Evolutionary conservation across 2,888 invertebrate genomes (phyloP).

Genomic region (Scaptodrosophila latifasciaeformis): DNA sequence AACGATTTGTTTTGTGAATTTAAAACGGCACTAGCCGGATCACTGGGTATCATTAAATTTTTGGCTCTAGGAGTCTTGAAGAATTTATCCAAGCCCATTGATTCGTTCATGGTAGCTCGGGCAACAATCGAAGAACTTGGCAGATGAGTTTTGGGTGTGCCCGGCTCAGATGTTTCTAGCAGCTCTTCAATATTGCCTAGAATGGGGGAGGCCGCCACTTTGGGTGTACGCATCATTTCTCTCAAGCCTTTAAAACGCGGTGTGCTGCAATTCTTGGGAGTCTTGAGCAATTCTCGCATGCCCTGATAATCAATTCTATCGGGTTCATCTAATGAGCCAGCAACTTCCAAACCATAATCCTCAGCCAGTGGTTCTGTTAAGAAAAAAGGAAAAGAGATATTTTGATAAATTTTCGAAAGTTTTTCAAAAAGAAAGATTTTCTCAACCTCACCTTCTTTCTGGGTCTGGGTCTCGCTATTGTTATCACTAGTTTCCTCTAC

Average conservation of each 20-base stretch:
- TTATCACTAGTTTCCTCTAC: slow-evolving; percentile 29
- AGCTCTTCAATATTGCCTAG: slow-evolving; percentile 52
- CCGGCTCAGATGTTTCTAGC: slow-evolving; percentile 27
- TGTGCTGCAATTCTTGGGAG: slow-evolving; percentile 57
- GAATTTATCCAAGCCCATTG: slow-evolving; percentile 45
- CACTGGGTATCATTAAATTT: slow-evolving; percentile 66
- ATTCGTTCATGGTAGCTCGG: not conserved
- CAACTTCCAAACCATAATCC: slow-evolving; percentile 45
- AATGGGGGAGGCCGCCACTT: slow-evolving; percentile 42
- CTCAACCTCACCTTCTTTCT: not conserved
- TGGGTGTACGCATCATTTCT: slow-evolving; percentile 59
- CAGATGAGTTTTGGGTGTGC: not conserved
- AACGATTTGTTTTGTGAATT: slow-evolving; percentile 45
- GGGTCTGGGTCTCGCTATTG: no score
- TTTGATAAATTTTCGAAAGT: no score
- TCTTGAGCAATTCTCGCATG: slow-evolving; percentile 55
- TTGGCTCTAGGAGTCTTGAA: slow-evolving; percentile 71
- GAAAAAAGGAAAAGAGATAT: not conserved
- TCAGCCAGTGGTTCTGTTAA: slow-evolving; percentile 29
- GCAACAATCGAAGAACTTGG: not conserved
- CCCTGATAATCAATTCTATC: slow-evolving; percentile 47
- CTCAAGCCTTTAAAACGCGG: slow-evolving; percentile 51
- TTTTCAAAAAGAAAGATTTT: no score
- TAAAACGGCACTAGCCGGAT: slow-evolving; percentile 68
- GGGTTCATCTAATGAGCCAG: slow-evolving; percentile 18